Evolutionary conservation across 2,113 vertebrate species (phyloP), one percentile per base, ranked within the genome.

Genomic region (Eolophus roseicapilla): DNA sequence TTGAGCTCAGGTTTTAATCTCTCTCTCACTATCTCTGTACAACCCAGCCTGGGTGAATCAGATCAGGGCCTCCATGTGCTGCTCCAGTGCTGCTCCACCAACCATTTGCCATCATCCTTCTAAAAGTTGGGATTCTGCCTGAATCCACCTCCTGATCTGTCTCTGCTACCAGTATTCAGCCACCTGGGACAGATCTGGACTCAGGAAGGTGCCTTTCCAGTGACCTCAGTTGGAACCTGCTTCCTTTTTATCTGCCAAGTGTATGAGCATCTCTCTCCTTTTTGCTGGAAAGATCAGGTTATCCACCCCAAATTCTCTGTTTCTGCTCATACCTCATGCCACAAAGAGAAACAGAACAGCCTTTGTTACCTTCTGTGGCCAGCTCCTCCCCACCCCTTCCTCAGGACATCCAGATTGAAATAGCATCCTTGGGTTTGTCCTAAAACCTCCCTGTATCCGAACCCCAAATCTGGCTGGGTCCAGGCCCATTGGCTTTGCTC

Each of bases 341-440:
- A 44, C 46, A 50, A n/a, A 70, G 44, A 62, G 35, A 80, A 90
- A 37, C 53, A 77, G 80, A 91, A 81, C 52, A 91, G 44, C 59
- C 33, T 78, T 86, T 74, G 71, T 82, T 71, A 67, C 53, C 37
- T 74, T 47, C 70, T 14, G 5, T 5, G 1, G 17, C 52, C 9
- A 6, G 7, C 73, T 82, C 41, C 67, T 57, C 29, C 33, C 64
- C 50, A 83, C 67, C 85, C 90, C 86, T 96, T 92, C 95, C 95
- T 93, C 79, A 74, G 93, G 92, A 95, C 41, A 13, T 94, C 88
- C 64, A 49, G 95, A 96, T 86, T 93, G 87, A 97, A 97, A 97
- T 94, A 97, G 93, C 86, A 94, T 96, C 96, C 87, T 96, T 97
- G 73, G 80, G 86, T 95, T 97, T 97, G 91, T 94, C 93, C 86